Base-by-base conservation (phyloP, 1,140 invertebrate species). In the Oedothorax gibbosus region DNA sequence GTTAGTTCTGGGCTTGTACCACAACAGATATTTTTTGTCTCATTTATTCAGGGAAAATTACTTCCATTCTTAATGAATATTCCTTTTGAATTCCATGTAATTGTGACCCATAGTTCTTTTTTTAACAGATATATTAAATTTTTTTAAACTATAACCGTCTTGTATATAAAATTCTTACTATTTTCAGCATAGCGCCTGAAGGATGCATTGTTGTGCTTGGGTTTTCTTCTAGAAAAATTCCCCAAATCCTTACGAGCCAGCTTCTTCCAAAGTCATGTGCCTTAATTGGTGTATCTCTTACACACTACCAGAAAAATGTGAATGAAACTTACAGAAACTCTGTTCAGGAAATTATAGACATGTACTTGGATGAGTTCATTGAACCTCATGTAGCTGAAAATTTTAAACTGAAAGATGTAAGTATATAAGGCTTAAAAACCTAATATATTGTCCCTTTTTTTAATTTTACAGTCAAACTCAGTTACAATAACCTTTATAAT, bases 121-220 rank as follows among this genome's bases (percentile, higher is more conserved):
- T 8, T 7, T 64, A n/a, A 64, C 20, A 20, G 15, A n/a, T 64
- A 64, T n/a, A n/a, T 64, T 12, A n/a, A 9, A n/a, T 9, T 1
- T 1, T n/a, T n/a, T 64, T 7, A 20, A 64, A 62, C 9, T n/a
- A 18, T 14, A 62, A n/a, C 18, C 60, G 18, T 7, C 14, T 62
- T 64, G 20, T n/a, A 64, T 8, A 64, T 64, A 64, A 62, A 62
- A n/a, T 64, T 20, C 6, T 20, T 66, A 81, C 78, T 73, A 68
- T 71, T 87, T 87, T 50, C 76, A 92, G 91, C 86, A 87, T 92
- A 54, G 89, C 88, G 54, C 89, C 90, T 83, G 90, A 92, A 91
- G 92, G 92, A 11, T 91, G 91, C 87, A 88, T 93, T 7, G 88
- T 93, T 64, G 88, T 93, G 8, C 92, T 92, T 85, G 92, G 93